Evolutionary conservation across 2,888 invertebrate genomes (phyloP), one percentile per base, ranked within the genome.

Genomic region (Pseudococcus jackbeardsleyi): DNA sequence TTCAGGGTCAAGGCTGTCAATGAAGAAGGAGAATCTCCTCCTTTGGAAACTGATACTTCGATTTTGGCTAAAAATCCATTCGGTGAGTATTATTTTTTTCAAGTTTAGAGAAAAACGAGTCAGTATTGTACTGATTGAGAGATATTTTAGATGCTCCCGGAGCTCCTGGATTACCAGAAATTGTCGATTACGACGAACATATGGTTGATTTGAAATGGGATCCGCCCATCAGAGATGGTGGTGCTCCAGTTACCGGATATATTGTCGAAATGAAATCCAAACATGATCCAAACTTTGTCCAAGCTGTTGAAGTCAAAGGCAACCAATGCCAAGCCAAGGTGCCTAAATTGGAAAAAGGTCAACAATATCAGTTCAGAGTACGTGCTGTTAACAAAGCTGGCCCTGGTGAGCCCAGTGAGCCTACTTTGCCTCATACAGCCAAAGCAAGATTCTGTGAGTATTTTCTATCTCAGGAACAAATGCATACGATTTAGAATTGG

Each of bases 1-100:
- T 99, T 99, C 94, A 94, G 99, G 89, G 98, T 99, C 0, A 97
- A 97, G 91, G 99, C 99, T 9, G 94, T 97, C 12, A 99, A 99
- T 92, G 97, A 98, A 91, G 98, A 99, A 92, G 99, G 99, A 6
- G 97, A 97, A 92, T 98, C 98, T 0, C 99, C 99, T 90, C 98
- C 99, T 8, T 92, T 99, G 82, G 97, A 97, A 90, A 96, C 97
- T 0, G 97, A 98, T 90, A 94, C 95, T 54, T 94, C 97, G 0
- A 96, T 96, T 89, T 92, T 98, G 15, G 99, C 99, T 88, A 99
- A 99, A 93, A 99, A 99, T 94, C 99, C 99, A 26, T 99, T 95
- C 92, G 99, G 94, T 94, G 91, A 87, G 17, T 64, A 15, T 33
- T 26, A 50, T 50, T 33, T 5, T 46, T 50, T 9, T 48, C n/a